Percentiles rank a stretch among this genome's conserved stretches.
Evolutionary conservation across 1,140 invertebrate genomes (phyloP).

Genomic region (Paraescarpia echinospica): DNA sequence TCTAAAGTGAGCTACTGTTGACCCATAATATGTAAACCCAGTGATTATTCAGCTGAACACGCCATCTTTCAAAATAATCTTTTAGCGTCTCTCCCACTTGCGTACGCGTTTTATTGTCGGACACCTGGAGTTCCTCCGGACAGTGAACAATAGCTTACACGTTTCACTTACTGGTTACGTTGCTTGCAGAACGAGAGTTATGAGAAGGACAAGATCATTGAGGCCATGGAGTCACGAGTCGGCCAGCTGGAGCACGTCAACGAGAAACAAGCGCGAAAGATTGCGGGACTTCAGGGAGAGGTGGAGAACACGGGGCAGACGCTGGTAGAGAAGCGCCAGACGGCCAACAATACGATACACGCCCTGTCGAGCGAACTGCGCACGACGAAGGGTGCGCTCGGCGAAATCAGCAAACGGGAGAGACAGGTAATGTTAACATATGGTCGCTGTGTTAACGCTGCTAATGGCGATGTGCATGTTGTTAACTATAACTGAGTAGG

Average conservation of each 20-base stretch:
- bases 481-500: no score
- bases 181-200: not conserved
- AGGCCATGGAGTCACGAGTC: constrained; percentile 47
- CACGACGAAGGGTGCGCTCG: constrained; percentile 53
- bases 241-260: constrained; percentile 54
- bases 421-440: constrained; percentile 45
- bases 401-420: constrained; percentile 51
- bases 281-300: constrained; percentile 46
- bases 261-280: constrained; percentile 52
- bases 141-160: no score
- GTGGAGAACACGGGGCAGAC: constrained; percentile 36
- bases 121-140: no score
- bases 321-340: constrained; percentile 41
- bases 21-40: no score
- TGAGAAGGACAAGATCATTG: constrained; percentile 53
- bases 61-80: no score
- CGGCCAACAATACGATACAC: constrained; percentile 55
- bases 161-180: not conserved
- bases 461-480: no score
- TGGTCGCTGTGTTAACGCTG: not conserved
- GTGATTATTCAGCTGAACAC: no score
- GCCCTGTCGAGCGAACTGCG: constrained; percentile 55
- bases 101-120: no score
- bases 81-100: no score
- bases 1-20: no score